phyloP scores from a whole-genome alignment of 2,113 vertebrate genomes.

The Trichechus manatus region DNA sequence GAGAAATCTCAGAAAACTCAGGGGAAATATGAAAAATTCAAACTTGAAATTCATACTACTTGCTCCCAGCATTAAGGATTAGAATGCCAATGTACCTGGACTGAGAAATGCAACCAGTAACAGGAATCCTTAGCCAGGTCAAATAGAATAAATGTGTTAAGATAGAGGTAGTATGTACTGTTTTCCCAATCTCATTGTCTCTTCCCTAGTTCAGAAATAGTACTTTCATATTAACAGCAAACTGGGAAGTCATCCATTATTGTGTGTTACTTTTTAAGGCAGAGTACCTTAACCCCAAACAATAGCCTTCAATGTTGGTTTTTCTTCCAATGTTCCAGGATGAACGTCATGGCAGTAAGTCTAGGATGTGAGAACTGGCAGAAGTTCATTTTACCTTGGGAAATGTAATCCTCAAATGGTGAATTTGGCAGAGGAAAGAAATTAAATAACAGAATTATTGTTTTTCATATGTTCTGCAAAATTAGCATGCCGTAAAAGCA shows the following conservation, averaged over 20 bases:
- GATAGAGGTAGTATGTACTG: accelerated
- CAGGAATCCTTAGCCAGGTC: neutral
- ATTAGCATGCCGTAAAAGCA: neutral
- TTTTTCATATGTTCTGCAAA: neutral
- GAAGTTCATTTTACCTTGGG: neutral
- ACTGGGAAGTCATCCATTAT: neutral
- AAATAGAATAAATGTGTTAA: neutral
- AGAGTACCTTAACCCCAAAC: neutral
- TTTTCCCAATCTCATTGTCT: neutral
- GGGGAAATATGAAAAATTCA: neutral
- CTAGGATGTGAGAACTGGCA: neutral
- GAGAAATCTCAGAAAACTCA: neutral
- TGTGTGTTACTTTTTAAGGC: neutral
- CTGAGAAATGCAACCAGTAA: neutral
- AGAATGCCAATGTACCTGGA: neutral
- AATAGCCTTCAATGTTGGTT: neutral
- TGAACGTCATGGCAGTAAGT: neutral
- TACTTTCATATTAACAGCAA: neutral
- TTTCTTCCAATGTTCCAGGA: neutral
- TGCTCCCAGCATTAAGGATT: neutral
- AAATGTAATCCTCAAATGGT: neutral
- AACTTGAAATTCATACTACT: neutral
- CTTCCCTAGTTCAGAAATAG: neutral
- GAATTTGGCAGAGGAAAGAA: neutral
- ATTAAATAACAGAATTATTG: neutral